Evolutionary conservation across 37 sponge, comb jelly and placozoan genomes (phyloP).

Genomic region (Petrosia ficiformis): DNA sequence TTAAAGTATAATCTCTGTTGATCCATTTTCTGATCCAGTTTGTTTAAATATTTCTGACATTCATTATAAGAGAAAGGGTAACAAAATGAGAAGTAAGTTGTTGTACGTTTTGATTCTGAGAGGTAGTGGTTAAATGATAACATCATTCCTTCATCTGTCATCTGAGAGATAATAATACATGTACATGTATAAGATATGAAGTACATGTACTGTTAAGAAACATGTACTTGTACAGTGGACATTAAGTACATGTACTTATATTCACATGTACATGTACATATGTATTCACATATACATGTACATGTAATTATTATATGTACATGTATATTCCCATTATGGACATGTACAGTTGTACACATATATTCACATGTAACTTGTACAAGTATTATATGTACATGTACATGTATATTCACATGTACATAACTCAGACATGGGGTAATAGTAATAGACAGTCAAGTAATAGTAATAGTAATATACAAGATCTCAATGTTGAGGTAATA

Average conservation of each 20-base stretch:
- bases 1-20: background rate
- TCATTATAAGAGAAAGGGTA: constrained; percentile 92
- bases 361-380: too few relatives aligned
- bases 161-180: constrained; percentile 33
- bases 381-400: too few relatives aligned
- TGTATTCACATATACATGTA: background rate
- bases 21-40: constrained; percentile 23
- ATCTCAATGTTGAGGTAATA: too few relatives aligned
- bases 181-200: constrained; percentile 15
- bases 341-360: too few relatives aligned
- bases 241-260: background rate
- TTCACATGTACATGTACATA: background rate
- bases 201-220: constrained; percentile 6
- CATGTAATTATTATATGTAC: background rate
- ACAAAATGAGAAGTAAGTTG: constrained; percentile 90
- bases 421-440: too few relatives aligned
- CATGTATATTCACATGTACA: too few relatives aligned
- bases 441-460: too few relatives aligned
- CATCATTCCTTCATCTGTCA: constrained; percentile 61
- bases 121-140: constrained; percentile 73
- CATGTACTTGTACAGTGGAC: background rate
- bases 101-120: constrained; percentile 39
- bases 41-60: constrained; percentile 63
- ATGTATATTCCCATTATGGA: background rate
- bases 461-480: too few relatives aligned